Conservation (phyloP, 2,797 vertebrate genomes). For the Lates japonicus region DNA sequence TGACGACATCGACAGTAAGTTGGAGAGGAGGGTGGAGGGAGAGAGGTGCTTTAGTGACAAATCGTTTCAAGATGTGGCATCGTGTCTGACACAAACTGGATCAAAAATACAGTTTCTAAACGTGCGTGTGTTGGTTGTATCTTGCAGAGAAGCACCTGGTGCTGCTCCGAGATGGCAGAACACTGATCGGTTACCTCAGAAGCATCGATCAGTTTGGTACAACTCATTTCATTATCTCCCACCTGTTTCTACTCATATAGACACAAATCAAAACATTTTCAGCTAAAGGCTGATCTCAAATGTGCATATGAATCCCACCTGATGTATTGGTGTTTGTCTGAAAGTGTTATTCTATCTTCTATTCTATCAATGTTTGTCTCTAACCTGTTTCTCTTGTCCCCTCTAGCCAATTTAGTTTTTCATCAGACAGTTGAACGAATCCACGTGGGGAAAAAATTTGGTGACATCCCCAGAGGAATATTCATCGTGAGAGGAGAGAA, state of each 20-base stretch:
- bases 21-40: neutral
- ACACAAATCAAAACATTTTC: neutral
- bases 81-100: conserved; percentile 35
- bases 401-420: conserved; percentile 95
- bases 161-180: conserved; percentile 95
- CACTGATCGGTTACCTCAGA: conserved; percentile 95
- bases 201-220: conserved; percentile 99
- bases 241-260: neutral
- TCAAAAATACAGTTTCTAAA: neutral
- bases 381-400: conserved; percentile 25
- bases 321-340: too few relatives aligned
- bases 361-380: neutral
- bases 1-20: conserved; percentile 99
- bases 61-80: conserved; percentile 34
- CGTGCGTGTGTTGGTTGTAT: conserved; percentile 16
- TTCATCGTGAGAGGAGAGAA: conserved; percentile 99
- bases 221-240: conserved; percentile 46
- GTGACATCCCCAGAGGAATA: conserved; percentile 97
- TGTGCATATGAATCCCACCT: neutral
- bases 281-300: neutral
- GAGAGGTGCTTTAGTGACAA: neutral
- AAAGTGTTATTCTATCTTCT: neutral
- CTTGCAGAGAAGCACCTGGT: conserved; percentile 95
- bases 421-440: conserved; percentile 98
- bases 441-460: conserved; percentile 98